Percentiles rank a stretch among this genome's conserved stretches.
phyloP scores from a whole-genome alignment of 1,140 invertebrate genomes.

The Eriosoma lanigerum region DNA sequence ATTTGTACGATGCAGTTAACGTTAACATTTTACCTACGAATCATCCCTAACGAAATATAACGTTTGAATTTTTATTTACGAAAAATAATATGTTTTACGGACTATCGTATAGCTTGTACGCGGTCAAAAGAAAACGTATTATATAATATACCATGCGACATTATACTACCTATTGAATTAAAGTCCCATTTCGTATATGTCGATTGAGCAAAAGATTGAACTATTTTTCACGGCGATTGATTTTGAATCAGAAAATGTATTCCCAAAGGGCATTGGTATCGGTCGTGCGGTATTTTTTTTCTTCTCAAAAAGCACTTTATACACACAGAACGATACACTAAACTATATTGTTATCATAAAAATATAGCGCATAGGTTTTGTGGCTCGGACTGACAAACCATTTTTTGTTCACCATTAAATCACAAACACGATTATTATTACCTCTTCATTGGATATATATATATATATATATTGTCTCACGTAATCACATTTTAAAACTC shows the following conservation, averaged over 20 bases:
- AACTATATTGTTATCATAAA: neutral
- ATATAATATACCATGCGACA: too few relatives aligned
- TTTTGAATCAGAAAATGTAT: neutral
- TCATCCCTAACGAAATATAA: neutral
- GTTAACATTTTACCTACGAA: neutral
- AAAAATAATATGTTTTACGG: neutral
- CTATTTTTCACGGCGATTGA: slow-evolving; percentile 20
- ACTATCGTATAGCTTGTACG: neutral
- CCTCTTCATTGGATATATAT: too few relatives aligned
- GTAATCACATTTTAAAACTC: too few relatives aligned
- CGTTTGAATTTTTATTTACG: neutral
- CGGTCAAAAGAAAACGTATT: neutral
- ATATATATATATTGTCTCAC: too few relatives aligned
- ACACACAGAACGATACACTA: neutral
- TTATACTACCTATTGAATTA: neutral
- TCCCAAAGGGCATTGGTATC: neutral
- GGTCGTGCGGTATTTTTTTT: too few relatives aligned
- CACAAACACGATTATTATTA: too few relatives aligned
- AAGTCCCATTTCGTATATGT: neutral
- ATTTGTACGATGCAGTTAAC: neutral
- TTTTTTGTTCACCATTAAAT: too few relatives aligned
- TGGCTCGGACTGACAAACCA: too few relatives aligned
- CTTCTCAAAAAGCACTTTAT: too few relatives aligned
- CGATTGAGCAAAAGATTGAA: neutral
- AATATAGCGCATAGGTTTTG: too few relatives aligned